phyloP scores from a whole-genome alignment of 2,797 vertebrate genomes.

The Gallirallus australis region DNA sequence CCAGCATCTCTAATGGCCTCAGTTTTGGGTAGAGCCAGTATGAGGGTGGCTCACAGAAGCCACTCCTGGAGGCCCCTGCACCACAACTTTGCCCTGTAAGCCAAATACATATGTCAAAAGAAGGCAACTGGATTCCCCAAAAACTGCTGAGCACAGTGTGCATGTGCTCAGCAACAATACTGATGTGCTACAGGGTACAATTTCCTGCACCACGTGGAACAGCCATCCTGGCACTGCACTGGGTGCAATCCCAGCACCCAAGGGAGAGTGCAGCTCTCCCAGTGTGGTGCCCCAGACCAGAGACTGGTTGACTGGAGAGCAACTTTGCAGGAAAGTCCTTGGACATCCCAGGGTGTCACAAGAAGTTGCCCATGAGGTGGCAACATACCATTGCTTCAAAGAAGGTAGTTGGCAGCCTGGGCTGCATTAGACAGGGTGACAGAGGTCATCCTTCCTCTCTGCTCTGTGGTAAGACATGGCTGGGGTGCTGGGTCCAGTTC shows the following conservation, averaged over 20 bases:
- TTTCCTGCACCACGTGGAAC: rapidly evolving
- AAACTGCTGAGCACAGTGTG: rapidly evolving
- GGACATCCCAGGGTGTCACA: neutral
- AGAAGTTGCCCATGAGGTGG: neutral
- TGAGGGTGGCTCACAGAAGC: neutral
- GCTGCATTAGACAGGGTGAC: neutral
- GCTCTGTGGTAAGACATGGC: neutral
- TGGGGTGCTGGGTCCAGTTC: neutral
- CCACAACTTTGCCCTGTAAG: neutral
- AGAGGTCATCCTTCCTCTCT: neutral
- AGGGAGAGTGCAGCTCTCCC: neutral
- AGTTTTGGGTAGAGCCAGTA: neutral
- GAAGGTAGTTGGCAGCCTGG: neutral
- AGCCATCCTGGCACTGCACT: rapidly evolving
- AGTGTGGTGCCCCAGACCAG: neutral
- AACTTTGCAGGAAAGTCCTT: neutral
- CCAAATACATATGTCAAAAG: neutral
- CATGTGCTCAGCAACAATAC: rapidly evolving
- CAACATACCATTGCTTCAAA: neutral
- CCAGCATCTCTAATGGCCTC: neutral
- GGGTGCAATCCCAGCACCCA: neutral
- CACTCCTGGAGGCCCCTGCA: neutral
- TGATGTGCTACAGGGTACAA: neutral
- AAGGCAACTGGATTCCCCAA: neutral
- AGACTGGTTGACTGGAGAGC: neutral